phyloP scores from a whole-genome alignment of 2,113 vertebrate species.

The Vireo altiloquus region DNA sequence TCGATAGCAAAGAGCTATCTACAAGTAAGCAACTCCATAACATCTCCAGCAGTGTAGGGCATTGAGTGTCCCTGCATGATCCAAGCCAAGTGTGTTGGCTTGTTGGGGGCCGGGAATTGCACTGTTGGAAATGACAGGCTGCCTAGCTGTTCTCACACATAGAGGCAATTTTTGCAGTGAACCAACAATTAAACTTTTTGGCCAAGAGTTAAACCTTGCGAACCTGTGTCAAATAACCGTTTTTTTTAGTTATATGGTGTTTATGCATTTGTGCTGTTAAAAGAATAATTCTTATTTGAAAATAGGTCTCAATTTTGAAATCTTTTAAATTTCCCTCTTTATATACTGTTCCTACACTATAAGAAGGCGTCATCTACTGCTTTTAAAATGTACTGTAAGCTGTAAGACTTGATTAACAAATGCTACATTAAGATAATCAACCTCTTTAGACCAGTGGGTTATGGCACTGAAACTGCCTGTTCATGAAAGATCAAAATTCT shows the following conservation, averaged over 20 bases:
- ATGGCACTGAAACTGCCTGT: neutral
- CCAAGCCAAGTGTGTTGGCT: neutral
- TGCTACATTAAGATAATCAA: neutral
- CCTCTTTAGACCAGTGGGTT: neutral
- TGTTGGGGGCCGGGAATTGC: neutral
- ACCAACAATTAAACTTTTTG: neutral
- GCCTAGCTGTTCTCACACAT: neutral
- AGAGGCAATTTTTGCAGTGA: neutral
- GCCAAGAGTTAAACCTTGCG: neutral
- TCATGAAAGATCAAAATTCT: neutral
- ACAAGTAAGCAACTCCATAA: neutral
- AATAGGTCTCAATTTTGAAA: neutral
- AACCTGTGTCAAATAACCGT: neutral
- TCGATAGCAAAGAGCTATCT: neutral
- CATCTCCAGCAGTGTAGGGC: neutral
- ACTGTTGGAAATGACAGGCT: neutral
- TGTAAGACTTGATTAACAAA: neutral
- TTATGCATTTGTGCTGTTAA: neutral
- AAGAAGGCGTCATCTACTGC: neutral
- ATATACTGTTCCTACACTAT: neutral
- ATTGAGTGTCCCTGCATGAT: neutral
- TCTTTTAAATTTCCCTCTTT: neutral
- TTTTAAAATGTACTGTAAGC: neutral
- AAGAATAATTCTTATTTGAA: neutral
- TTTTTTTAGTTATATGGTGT: neutral